Evolutionary conservation across 2,888 invertebrate genomes (phyloP).

Genomic region (Andricus curvator): DNA sequence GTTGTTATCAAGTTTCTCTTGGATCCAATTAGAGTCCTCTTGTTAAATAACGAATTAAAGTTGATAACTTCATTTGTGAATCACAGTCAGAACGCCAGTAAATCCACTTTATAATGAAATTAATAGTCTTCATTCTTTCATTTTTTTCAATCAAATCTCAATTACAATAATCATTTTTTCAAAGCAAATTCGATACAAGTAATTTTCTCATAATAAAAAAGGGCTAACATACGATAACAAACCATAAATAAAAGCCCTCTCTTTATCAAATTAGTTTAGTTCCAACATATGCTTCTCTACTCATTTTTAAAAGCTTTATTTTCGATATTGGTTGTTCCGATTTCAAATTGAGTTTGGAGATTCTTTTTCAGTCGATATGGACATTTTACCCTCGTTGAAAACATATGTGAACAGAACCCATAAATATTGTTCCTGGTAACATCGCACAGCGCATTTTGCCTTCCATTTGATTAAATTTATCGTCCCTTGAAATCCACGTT

Average conservation of each 20-base stretch:
- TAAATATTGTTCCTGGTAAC: conserved; percentile 20
- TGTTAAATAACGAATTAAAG: conserved; percentile 60
- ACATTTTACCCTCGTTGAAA: conserved; percentile 31
- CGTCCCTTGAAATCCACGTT: conserved; percentile 19
- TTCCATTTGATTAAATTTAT: conserved; percentile 37
- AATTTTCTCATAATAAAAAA: background rate
- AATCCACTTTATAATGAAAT: background rate
- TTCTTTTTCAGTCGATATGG: conserved; percentile 15
- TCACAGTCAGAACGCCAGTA: conserved; percentile 9
- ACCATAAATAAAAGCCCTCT: background rate
- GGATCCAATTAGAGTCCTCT: conserved; percentile 40
- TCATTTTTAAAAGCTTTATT: background rate
- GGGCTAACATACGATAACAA: background rate
- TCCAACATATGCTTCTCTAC: background rate
- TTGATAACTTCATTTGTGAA: conserved; percentile 48
- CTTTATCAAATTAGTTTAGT: background rate
- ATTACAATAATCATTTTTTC: background rate
- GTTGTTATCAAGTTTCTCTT: conserved; percentile 19
- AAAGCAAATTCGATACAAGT: background rate
- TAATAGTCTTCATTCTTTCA: conserved; percentile 2
- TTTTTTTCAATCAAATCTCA: background rate
- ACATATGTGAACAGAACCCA: conserved; percentile 33
- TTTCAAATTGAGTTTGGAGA: conserved; percentile 23
- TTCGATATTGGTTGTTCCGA: background rate
- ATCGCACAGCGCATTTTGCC: conserved; percentile 14